These are phyloP conservation scores for Mormyrus lacerda DNA, from an alignment of 2,113 vertebrate genomes.

Conservation along the genomic window DNA sequence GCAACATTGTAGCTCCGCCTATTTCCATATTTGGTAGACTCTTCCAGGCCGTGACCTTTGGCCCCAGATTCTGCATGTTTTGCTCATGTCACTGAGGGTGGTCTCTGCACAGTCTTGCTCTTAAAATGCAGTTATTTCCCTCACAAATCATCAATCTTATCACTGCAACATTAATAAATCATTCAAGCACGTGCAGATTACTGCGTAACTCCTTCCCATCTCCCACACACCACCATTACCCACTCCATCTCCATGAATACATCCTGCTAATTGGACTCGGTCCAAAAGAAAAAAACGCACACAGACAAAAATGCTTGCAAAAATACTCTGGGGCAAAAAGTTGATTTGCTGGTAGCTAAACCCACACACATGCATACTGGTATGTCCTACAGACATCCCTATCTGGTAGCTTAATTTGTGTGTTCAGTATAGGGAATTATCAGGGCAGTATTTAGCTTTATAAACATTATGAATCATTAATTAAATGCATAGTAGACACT, in stretches of 20 bases:
- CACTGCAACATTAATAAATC: neutral
- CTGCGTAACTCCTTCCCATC: neutral
- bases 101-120: neutral
- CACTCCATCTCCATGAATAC: neutral
- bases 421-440: conserved; percentile 15
- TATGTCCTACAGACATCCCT: neutral
- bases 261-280: neutral
- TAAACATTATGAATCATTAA: neutral
- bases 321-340: neutral
- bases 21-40: conserved; percentile 33
- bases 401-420: conserved; percentile 9
- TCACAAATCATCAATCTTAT: neutral
- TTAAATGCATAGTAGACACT: neutral
- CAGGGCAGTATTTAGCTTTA: conserved; percentile 52
- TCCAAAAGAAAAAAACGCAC: neutral
- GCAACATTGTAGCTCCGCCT: conserved; percentile 3
- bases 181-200: neutral
- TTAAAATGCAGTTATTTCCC: neutral
- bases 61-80: conserved; percentile 22
- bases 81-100: neutral
- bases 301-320: neutral
- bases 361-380: conserved; percentile 6
- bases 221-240: neutral
- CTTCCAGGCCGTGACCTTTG: neutral
- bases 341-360: neutral